Percentiles rank a stretch among this genome's conserved stretches.
phyloP scores from a whole-genome alignment of 2,113 vertebrate genomes.

The Oryzias curvinotus region DNA sequence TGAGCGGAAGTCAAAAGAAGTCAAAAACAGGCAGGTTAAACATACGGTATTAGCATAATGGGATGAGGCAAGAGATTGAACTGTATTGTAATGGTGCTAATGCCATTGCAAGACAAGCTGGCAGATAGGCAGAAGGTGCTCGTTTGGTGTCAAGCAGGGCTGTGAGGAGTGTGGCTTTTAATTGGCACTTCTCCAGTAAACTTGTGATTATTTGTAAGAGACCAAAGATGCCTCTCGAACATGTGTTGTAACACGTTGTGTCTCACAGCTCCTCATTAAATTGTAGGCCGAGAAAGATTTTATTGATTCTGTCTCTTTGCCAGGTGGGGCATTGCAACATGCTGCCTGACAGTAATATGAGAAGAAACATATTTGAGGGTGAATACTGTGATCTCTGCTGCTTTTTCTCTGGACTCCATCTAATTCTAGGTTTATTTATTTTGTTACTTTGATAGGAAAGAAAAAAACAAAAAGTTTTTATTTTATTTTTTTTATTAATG shows the following conservation, averaged over 20 bases:
- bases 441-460: neutral
- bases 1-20: neutral
- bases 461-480: neutral
- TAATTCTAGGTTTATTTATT: neutral
- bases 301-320: slow-evolving; percentile 7
- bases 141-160: neutral
- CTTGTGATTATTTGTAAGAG: slow-evolving; percentile 27
- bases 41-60: neutral
- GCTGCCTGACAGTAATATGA: neutral
- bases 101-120: neutral
- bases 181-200: slow-evolving; percentile 9
- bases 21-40: neutral
- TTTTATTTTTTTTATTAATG: no score
- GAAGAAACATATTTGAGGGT: slow-evolving; percentile 2
- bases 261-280: slow-evolving; percentile 48
- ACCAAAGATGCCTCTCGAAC: slow-evolving; percentile 6
- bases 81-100: neutral
- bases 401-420: neutral
- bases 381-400: neutral
- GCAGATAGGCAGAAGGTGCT: neutral
- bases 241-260: slow-evolving; percentile 8
- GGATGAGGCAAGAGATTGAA: neutral
- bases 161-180: neutral
- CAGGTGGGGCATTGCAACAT: neutral
- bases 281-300: slow-evolving; percentile 24